Conservation (phyloP, 2,113 vertebrate genomes). For the Upupa epops region DNA sequence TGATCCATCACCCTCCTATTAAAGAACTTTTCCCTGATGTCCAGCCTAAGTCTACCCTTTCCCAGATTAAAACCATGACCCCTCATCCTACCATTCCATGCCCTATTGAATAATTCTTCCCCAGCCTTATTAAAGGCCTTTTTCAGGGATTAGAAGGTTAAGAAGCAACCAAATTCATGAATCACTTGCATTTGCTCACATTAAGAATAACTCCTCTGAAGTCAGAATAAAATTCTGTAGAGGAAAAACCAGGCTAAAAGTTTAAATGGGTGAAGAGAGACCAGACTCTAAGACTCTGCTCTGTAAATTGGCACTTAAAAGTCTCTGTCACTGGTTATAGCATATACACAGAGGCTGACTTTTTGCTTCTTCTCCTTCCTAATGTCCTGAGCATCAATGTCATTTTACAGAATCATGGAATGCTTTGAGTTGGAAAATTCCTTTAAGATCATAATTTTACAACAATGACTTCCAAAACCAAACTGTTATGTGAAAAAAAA, state of each 20-base stretch:
- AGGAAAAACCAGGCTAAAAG: background rate
- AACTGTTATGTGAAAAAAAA: background rate
- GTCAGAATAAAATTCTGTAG: background rate
- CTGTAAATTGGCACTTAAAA: background rate
- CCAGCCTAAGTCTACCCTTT: too few species aligned
- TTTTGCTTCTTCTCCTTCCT: background rate
- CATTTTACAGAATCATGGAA: background rate
- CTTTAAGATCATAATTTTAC: background rate
- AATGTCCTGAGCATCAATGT: background rate
- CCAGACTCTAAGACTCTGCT: background rate
- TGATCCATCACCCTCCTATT: too few species aligned
- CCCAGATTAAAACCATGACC: too few species aligned
- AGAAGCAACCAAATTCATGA: background rate
- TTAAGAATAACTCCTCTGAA: background rate
- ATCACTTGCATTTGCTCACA: background rate
- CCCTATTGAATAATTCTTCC: too few species aligned
- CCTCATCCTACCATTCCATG: too few species aligned
- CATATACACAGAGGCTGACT: rapidly evolving
- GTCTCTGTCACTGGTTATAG: background rate
- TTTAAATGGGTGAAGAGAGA: background rate
- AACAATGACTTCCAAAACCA: background rate
- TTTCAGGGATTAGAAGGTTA: background rate
- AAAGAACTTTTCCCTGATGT: too few species aligned
- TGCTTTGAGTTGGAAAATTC: too few species aligned
- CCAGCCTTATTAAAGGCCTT: too few species aligned